These are phyloP conservation scores for Oryzias curvinotus DNA, from an alignment of 2,113 vertebrate genomes.

Conservation along the genomic window DNA sequence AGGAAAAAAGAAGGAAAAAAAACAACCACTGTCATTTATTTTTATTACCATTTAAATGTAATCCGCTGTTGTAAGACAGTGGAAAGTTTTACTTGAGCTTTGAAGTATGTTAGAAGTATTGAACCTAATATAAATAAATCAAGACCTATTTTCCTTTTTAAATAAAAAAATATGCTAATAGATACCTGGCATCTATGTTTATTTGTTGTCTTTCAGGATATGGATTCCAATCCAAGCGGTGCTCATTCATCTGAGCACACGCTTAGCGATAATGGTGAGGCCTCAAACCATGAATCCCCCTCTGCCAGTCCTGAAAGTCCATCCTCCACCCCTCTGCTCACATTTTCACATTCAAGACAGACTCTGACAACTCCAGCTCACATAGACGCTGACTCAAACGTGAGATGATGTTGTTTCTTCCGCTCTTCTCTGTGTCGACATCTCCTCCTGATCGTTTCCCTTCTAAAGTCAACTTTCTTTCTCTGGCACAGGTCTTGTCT, in stretches of 20 bases:
- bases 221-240: neutral
- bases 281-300: neutral
- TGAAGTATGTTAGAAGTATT: no score
- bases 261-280: neutral
- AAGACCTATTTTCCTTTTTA: no score
- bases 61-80: no score
- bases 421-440: neutral
- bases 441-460: no score
- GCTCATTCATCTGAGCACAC: neutral
- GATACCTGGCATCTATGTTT: neutral
- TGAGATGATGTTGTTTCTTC: constrained; percentile 12
- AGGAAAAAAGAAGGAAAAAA: no score
- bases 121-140: no score
- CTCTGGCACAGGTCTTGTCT: neutral
- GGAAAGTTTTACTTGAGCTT: no score
- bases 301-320: neutral
- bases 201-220: constrained; percentile 11
- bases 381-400: constrained; percentile 10
- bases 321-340: neutral
- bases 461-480: neutral
- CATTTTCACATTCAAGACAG: constrained; percentile 33
- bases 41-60: no score
- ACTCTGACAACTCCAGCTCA: neutral
- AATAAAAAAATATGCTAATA: neutral
- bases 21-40: no score